These are phyloP conservation scores for Chiroxiphia lanceolata DNA, from an alignment of 2,797 vertebrate species.

Conservation along the genomic window DNA sequence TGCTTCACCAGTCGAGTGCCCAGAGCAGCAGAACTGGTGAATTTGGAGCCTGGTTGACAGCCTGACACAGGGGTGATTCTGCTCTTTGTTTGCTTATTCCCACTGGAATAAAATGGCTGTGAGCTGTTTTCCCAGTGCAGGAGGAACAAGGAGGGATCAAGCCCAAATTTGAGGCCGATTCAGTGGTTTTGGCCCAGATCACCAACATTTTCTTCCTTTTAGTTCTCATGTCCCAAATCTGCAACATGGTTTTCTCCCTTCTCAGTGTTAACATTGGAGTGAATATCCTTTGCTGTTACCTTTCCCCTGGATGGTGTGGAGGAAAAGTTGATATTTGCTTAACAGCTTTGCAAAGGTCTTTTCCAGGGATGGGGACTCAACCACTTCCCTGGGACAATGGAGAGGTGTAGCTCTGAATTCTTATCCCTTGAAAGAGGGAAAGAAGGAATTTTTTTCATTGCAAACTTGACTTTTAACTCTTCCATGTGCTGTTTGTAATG, in stretches of 20 bases:
- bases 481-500: neutral
- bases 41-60: rapidly evolving
- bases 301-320: neutral
- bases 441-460: neutral
- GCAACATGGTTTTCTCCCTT: rapidly evolving
- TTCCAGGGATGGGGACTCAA: neutral
- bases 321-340: neutral
- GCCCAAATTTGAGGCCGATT: neutral
- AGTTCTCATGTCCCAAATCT: neutral
- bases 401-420: neutral
- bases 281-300: neutral
- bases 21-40: neutral
- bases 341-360: neutral
- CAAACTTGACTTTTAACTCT: neutral
- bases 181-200: neutral
- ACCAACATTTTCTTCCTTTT: rapidly evolving
- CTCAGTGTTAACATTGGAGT: neutral
- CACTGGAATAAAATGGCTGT: neutral
- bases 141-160: neutral
- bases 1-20: neutral
- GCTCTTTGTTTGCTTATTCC: neutral
- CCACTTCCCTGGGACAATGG: neutral
- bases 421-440: neutral
- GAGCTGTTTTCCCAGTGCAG: neutral
- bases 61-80: neutral